Base-by-base conservation (phyloP, 2,888 invertebrate species). In the Parnassius apollo region DNA sequence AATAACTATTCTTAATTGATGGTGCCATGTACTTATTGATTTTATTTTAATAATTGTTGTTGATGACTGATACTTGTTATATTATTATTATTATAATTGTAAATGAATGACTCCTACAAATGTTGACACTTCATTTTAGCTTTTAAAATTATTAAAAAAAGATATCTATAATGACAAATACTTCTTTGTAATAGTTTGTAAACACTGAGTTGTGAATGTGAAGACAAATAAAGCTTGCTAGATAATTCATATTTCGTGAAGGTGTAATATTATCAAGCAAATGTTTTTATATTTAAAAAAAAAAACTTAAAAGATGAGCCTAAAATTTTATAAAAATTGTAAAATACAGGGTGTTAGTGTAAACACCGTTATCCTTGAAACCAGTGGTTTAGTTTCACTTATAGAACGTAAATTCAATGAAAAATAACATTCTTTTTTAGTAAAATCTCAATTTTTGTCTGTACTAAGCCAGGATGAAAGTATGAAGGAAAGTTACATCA, bases 41-140 rank as follows among this genome's bases (percentile, higher is more conserved):
- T 51, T 59, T 59, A 56, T 56, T 58, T 64, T 64, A 18, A 46
- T 63, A 42, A 50, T 57, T 67, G 63, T 59, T 56, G 64, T 57
- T 59, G 2, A 59, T 65, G 68, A 71, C 69, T 72, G 63, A 71
- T 65, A 65, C 2, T 35, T 35, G 35, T 35, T 67, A 62, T 68
- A 55, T 66, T 35, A 35, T 35, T 35, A 35, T 35, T 35, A 35
- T 35, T 68, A 65, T 67, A 59, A 62, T 66, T 62, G 54, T 48
- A 60, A 59, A 48, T 68, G 53, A 60, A 58, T 54, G 62, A 62
- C 50, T 53, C 53, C 46, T 57, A 22, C n/a, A 22, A 25, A 42
- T 2, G 13, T 42, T 54, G 42, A 22, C 44, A 22, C n/a, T 12
- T 7, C 11, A 13, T 50, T 13, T 50, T 13, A 50, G 18, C n/a